Base-by-base conservation (phyloP, 2,113 vertebrate species). In the Oryzias javanicus region DNA sequence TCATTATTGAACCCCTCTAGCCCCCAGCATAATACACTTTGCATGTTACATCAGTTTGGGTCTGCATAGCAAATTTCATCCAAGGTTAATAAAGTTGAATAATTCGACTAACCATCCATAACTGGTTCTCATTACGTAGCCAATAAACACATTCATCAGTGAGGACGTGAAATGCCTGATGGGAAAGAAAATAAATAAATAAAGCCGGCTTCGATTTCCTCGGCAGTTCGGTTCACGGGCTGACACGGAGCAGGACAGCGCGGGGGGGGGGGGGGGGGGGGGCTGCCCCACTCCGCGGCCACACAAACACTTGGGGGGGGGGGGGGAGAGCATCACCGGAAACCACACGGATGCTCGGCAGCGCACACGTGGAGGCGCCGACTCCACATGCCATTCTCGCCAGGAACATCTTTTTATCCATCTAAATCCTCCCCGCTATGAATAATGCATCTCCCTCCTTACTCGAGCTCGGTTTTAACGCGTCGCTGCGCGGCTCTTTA, bases 21-120 rank as follows among this genome's bases (percentile, higher is more conserved):
- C 92, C 85, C 82, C 84, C 89, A 87, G 88, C 90, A 83, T 88
- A 92, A 93, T 92, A 91, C 88, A 89, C 91, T 91, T 50, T 91
- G 90, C 89, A 89, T 68, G 88, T 93, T 94, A 93, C 91, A 93
- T 93, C 86, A 92, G 92, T 90, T 94, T 93, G 89, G 90, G 90
- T 76, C 83, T 91, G 89, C 92, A 83, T 82, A 78, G 83, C 70
- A 86, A 89, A 89, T 92, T 93, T 91, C 88, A 94, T 93, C 90
- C 92, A 93, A 93, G 93, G 94, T 86, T 94, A 94, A 94, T 93
- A 91, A 94, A 95, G 93, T 96, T 95, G 92, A 95, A 93, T 96
- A 94, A 94, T 94, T 92, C 91, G 91, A 90, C 92, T 94, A 97
- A 95, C 94, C 93, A 94, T 94, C 93, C 92, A 86, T 90, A 92